Conservation (phyloP, 2,113 vertebrate species). For the Gadus macrocephalus region DNA sequence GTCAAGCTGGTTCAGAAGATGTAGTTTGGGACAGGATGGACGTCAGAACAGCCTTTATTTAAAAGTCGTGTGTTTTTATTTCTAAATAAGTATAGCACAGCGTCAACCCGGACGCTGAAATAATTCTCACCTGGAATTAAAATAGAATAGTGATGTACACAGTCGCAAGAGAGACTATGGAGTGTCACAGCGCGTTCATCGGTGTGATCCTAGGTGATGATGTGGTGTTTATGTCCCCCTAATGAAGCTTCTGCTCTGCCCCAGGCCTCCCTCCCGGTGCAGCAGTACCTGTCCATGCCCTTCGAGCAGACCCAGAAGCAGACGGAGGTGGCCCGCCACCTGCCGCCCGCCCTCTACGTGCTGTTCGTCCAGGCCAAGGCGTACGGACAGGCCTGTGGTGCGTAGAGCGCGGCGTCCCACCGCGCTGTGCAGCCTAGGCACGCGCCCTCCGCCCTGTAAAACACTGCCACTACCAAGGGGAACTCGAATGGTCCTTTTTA, state of each 20-base stretch:
- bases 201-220: neutral
- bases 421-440: too few relatives aligned
- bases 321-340: constrained; percentile 86
- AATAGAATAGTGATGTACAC: too few relatives aligned
- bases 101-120: neutral
- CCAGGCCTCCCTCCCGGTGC: constrained; percentile 92
- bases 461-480: too few relatives aligned
- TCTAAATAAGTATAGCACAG: neutral
- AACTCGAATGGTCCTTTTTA: too few relatives aligned
- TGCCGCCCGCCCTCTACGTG: constrained; percentile 91
- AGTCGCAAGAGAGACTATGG: too few relatives aligned
- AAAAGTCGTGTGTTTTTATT: too few relatives aligned
- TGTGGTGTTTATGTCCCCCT: neutral
- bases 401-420: constrained; percentile 35
- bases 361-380: constrained; percentile 93
- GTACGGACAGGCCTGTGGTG: constrained; percentile 94
- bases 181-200: neutral
- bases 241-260: neutral
- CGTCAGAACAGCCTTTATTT: too few relatives aligned
- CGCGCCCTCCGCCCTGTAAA: too few relatives aligned
- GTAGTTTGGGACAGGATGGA: too few relatives aligned
- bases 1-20: too few relatives aligned
- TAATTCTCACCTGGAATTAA: neutral
- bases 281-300: constrained; percentile 94
- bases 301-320: constrained; percentile 95